Base-by-base conservation (phyloP, 2,888 invertebrate species). In the Drepanosiphum platanoidis region DNA sequence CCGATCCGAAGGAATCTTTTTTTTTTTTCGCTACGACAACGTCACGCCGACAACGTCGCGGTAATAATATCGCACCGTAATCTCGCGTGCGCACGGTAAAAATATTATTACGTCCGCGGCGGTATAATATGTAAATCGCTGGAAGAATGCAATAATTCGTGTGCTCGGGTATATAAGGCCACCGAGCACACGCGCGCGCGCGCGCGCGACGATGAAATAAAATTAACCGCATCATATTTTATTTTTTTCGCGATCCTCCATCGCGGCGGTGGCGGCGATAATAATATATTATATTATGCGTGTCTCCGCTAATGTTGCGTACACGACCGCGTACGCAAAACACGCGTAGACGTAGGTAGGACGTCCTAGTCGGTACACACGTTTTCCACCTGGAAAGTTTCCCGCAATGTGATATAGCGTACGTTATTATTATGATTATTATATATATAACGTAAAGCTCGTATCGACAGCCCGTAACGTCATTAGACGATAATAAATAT, bases 101-200 rank as follows among this genome's bases (percentile, higher is more conserved):
- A n/a, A 61, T 27, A 27, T 61, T 27, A 27, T n/a, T 27, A 61
- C 61, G 22, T 1, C 0, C 22, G 61, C 58, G 58, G 22, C 4
- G 1, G n/a, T n/a, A n/a, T n/a, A n/a, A n/a, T 11, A 9, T 1
- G 27, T 30, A 0, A 64, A 27, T 27, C 30, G 1, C 30, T 11
- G 27, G 5, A 30, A 30, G 30, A 30, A 64, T 3, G 27, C 27
- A 3, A 9, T 13, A 11, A 15, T 61, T 64, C 64, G 64, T 64
- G 64, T 64, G 64, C 64, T 30, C 11, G 11, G 9, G 11, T 30
- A 13, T 13, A 11, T 64, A 64, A 64, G 64, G 64, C 64, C 64
- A 27, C 27, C 64, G 64, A 64, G 27, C 64, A 64, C 64, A 64
- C 64, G 64, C 64, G 64, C 64, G 64, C 27, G 27, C 64, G 30